Evolutionary conservation across 1,140 invertebrate genomes (phyloP), one percentile per base, ranked within the genome.

Genomic region (Trichomalopsis sarcophagae): DNA sequence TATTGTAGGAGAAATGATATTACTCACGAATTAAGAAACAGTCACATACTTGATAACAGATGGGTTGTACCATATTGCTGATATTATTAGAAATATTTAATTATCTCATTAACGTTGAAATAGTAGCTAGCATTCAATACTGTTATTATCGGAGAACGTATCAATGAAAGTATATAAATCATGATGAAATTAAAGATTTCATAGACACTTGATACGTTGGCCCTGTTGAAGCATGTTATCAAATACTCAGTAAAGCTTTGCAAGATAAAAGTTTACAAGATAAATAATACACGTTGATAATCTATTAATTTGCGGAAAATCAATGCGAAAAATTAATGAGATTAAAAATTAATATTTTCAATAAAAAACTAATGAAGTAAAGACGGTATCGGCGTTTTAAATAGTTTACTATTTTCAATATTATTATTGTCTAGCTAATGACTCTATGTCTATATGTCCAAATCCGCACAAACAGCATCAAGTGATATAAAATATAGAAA

Each of bases 1-100:
- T 50, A 50, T 87, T 87, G 89, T 40, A 87, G 91, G 86, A 81
- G 91, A 75, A 89, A 86, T 86, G 90, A 66, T 36, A 55, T 73
- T 55, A n/a, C 23, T 17, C 30, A 27, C 50, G 66, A 84, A 30
- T 55, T 44, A 73, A 0, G 7, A 3, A 44, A 79, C 14, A 44
- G 27, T 50, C 74, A 68, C 33, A 27, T 30, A 71, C 68, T 80
- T 69, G 83, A 84, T 71, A 84, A 84, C 36, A 33, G 66, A 79
- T 14, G 33, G 74, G 11, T 44, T n/a, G 74, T 76, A 76, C 74
- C 74, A 47, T 47, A 76, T 76, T 44, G 74, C 74, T n/a, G 36
- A 76, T 0, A 76, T 13, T 76, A 44, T 10, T 78, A 30, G 76
- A 55, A 30, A 78, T 78, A 30, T 62, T 78, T 78, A 62, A 78